Evolutionary conservation across 2,797 vertebrate species (phyloP).

Genomic region (Acanthopagrus latus): DNA sequence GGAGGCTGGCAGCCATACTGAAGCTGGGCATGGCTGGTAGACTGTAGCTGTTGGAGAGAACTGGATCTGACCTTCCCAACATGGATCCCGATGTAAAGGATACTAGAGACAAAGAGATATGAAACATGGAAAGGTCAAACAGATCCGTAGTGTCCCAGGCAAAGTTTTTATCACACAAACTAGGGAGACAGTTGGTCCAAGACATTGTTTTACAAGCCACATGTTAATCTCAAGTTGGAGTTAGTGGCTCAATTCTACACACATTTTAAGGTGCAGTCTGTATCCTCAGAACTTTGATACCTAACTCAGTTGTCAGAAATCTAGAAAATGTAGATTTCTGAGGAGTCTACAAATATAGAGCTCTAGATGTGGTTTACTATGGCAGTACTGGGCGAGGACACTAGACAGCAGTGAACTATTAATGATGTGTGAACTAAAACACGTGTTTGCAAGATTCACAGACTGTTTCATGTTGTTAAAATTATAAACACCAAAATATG

Average conservation of each 20-base stretch:
- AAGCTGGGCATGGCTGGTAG: slow-evolving; percentile 98
- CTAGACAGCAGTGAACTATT: not conserved
- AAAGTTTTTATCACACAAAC: not conserved
- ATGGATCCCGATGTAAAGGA: slow-evolving; percentile 97
- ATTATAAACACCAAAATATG: not conserved
- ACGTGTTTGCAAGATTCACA: no score
- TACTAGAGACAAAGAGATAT: slow-evolving; percentile 80
- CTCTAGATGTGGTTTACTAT: not conserved
- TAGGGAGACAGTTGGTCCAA: not conserved
- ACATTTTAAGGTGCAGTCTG: not conserved
- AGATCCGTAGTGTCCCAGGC: not conserved
- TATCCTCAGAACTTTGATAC: not conserved
- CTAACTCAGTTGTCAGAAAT: not conserved
- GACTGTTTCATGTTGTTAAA: not conserved
- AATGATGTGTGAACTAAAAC: no score
- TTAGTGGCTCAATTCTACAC: not conserved
- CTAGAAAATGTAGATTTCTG: not conserved
- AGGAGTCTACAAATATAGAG: not conserved
- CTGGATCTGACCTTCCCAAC: slow-evolving; percentile 95
- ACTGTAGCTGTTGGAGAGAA: slow-evolving; percentile 96
- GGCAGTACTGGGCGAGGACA: not conserved
- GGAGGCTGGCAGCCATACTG: slow-evolving; percentile 98
- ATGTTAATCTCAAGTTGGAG: not conserved
- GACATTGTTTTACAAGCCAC: not conserved
- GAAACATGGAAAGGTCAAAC: not conserved